Evolutionary conservation across 2,797 vertebrate species (phyloP), one percentile per base, ranked within the genome.

Genomic region (Typhlichthys subterraneus): DNA sequence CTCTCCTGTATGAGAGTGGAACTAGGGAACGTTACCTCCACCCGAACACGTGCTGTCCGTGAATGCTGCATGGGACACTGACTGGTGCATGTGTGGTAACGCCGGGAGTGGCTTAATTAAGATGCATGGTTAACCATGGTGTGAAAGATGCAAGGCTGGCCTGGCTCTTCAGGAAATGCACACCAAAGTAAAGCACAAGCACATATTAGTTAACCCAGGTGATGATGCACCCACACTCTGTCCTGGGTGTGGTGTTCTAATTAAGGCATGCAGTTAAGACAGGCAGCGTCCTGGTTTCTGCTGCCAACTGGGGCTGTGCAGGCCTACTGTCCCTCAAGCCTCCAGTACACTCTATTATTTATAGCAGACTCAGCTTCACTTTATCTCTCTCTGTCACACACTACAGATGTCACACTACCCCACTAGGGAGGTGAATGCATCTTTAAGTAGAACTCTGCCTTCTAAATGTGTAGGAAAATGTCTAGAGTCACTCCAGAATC

Each of bases 61-160:
- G 89, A 91, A 93, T 93, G 92, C 89, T 93, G 93, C 92, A 93
- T 94, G 92, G 77, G 84, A 88, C 82, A 80, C 85, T 86, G 88
- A 84, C 77, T 86, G 83, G 82, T 91, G 93, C 92, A 93, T 93
- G 92, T 63, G 76, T 82, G 89, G 84, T 87, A 81, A 85, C 78
- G 62, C 53, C 23, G 57, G 66, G 68, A 23, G 23, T 61, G 70
- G 42, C 50, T 49, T 17, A 45, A n/a, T 38, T 65, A 52, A 82
- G 75, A 61, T 88, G 91, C 90, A 92, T 88, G 87, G 76, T 87
- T 76, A 75, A 76, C 85, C 79, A 77, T 83, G 78, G 86, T 88
- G 79, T 76, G 65, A 65, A 75, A 59, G 71, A 76, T 77, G 80
- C 86, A 77, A 76, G 76, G 75, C 77, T 74, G 84, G 80, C 80